These are phyloP conservation scores for Platycheirus rosarum DNA, from an alignment of 2,888 invertebrate genomes.

Conservation along the genomic window DNA sequence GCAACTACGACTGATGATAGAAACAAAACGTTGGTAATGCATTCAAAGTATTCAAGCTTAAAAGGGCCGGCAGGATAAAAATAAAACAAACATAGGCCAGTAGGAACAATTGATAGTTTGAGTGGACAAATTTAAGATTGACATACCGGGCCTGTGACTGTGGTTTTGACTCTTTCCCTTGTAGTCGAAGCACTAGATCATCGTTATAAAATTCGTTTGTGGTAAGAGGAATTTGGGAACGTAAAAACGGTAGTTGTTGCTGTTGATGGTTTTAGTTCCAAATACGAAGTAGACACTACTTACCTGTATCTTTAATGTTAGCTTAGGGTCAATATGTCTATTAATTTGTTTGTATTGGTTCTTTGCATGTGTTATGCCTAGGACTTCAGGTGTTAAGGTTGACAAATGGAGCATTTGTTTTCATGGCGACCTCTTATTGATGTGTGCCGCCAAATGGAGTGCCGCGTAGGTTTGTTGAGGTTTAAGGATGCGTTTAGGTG, in stretches of 20 bases:
- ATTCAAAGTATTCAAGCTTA: slow-evolving; percentile 1
- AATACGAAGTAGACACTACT: not conserved
- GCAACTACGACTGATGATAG: too few relatives aligned
- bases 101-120: slow-evolving; percentile 23
- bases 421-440: slow-evolving; percentile 36
- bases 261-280: not conserved
- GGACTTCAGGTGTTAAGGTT: slow-evolving; percentile 30
- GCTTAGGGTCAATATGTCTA: slow-evolving; percentile 50
- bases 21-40: too few relatives aligned
- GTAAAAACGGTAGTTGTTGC: slow-evolving; percentile 1
- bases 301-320: slow-evolving; percentile 30
- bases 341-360: slow-evolving; percentile 67
- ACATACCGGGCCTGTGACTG: slow-evolving; percentile 1
- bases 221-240: too few relatives aligned
- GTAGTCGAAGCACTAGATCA: slow-evolving; percentile 4
- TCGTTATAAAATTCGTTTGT: slow-evolving; percentile 4
- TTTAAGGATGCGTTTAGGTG: too few relatives aligned
- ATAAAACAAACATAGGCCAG: not conserved
- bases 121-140: slow-evolving; percentile 16
- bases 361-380: slow-evolving; percentile 37
- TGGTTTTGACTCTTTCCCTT: not conserved
- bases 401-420: slow-evolving; percentile 52
- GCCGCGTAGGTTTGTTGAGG: not conserved
- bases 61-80: not conserved
- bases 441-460: not conserved